phyloP scores from a whole-genome alignment of 2,888 invertebrate genomes.

The Hydriomena furcata region DNA sequence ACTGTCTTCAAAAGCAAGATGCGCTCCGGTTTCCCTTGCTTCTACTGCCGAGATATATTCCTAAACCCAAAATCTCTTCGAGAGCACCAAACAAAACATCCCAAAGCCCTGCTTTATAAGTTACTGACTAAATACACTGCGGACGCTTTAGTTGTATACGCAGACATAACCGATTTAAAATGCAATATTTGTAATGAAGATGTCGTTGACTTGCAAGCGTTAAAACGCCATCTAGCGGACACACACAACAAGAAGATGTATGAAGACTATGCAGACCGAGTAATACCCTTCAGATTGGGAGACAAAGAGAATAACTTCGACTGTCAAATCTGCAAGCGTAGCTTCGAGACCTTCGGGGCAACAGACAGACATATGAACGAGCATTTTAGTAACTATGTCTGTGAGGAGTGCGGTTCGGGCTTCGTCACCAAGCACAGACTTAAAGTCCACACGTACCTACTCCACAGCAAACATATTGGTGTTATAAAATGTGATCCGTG shows the following conservation, averaged over 20 bases:
- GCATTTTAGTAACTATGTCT: conserved; percentile 68
- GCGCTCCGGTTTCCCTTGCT: conserved; percentile 63
- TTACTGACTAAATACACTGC: conserved; percentile 40
- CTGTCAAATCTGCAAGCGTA: conserved; percentile 58
- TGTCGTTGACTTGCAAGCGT: conserved; percentile 35
- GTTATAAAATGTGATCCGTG: conserved; percentile 43
- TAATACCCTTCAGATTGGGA: conserved; percentile 48
- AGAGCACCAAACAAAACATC: conserved; percentile 33
- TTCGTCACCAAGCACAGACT: conserved; percentile 60
- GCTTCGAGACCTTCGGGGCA: conserved; percentile 68
- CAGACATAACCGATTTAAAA: conserved; percentile 45
- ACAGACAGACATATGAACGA: conserved; percentile 74
- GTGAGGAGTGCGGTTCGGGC: conserved; percentile 61
- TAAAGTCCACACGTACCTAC: conserved; percentile 49
- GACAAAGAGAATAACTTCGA: conserved; percentile 33
- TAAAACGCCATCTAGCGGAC: conserved; percentile 41
- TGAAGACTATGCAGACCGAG: conserved; percentile 38
- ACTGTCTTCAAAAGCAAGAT: conserved; percentile 52
- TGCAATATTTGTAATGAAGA: conserved; percentile 42
- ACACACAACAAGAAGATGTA: conserved; percentile 43
- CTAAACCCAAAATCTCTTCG: conserved; percentile 36
- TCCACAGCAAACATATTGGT: conserved; percentile 12
- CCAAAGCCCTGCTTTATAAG: conserved; percentile 27
- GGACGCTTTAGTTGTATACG: conserved; percentile 45
- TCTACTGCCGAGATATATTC: conserved; percentile 49